phyloP scores from a whole-genome alignment of 2,113 vertebrate species.

The Mionectes macconnelli region DNA sequence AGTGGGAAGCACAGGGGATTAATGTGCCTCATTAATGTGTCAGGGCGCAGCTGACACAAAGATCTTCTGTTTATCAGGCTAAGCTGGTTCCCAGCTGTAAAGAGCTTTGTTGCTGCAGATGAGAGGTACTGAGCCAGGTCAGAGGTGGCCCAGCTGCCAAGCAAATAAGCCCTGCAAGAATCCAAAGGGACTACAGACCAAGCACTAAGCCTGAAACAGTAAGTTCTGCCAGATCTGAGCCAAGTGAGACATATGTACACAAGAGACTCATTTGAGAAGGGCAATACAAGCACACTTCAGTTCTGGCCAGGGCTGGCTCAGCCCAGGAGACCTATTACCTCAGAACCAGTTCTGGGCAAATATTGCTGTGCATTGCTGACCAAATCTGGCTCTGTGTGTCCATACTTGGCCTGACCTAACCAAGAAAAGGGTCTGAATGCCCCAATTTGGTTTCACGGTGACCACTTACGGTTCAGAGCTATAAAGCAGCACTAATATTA shows the following conservation, averaged over 20 bases:
- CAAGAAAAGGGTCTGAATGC: not conserved
- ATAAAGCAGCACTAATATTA: not conserved
- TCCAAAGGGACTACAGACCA: not conserved
- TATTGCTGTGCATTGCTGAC: not conserved
- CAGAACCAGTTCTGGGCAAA: not conserved
- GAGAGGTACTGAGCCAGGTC: conserved; percentile 5
- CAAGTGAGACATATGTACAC: not conserved
- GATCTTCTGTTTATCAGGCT: conserved; percentile 20
- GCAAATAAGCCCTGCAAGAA: conserved; percentile 26
- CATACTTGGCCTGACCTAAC: not conserved
- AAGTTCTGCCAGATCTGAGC: conserved; percentile 3
- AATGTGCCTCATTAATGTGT: not conserved
- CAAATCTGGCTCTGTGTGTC: not conserved
- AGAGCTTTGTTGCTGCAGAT: conserved; percentile 10
- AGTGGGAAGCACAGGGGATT: not conserved
- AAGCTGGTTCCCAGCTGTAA: not conserved
- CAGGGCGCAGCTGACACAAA: conserved; percentile 3
- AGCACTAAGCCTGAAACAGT: conserved; percentile 3
- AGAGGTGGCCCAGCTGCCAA: conserved; percentile 17
- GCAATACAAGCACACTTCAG: not conserved
- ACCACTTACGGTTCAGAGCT: not conserved
- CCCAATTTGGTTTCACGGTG: not conserved
- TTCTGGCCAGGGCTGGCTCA: not conserved
- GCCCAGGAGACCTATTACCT: not conserved
- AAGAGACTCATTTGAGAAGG: not conserved